Percentiles rank a stretch among this genome's conserved stretches.
phyloP scores from a whole-genome alignment of 2,888 invertebrate species.

The Lasioglossum leucozonium region DNA sequence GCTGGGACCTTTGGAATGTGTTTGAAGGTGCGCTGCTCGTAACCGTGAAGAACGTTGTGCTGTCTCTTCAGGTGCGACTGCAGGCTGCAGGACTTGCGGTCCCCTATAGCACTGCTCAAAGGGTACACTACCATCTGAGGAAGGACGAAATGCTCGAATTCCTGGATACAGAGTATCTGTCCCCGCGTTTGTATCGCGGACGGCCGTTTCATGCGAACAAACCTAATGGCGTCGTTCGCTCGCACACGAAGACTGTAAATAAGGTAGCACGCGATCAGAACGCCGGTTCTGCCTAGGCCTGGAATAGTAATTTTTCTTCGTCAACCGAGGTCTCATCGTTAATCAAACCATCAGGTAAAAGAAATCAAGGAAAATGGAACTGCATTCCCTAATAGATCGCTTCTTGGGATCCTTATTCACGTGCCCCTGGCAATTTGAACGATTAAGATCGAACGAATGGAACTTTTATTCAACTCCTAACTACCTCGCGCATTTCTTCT shows the following conservation, averaged over 20 bases:
- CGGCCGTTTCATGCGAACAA: slow-evolving; percentile 91
- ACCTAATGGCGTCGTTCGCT: slow-evolving; percentile 92
- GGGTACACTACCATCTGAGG: slow-evolving; percentile 91
- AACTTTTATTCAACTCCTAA: background rate
- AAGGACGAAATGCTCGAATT: slow-evolving; percentile 92
- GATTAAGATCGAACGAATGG: background rate
- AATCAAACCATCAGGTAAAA: slow-evolving; percentile 8
- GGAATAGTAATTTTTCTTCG: slow-evolving; percentile 53
- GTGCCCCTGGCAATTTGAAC: background rate
- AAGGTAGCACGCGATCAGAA: slow-evolving; percentile 94
- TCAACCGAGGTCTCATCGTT: background rate
- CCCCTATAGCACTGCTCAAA: slow-evolving; percentile 86
- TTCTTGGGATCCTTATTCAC: background rate
- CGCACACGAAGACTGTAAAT: slow-evolving; percentile 91
- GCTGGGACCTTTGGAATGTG: slow-evolving; percentile 91
- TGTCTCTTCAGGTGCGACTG: slow-evolving; percentile 90
- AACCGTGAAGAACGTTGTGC: slow-evolving; percentile 90
- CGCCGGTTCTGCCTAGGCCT: slow-evolving; percentile 94
- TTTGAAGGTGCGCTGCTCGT: slow-evolving; percentile 91
- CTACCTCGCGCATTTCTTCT: background rate
- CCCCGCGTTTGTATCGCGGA: slow-evolving; percentile 93
- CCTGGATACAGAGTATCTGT: slow-evolving; percentile 92
- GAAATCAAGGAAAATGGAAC: background rate
- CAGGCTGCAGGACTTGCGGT: slow-evolving; percentile 85
- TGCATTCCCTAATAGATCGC: background rate